Percentiles rank a stretch among this genome's conserved stretches.
phyloP scores from a whole-genome alignment of 1,140 invertebrate species.

The Daktulosphaira vitifoliae region DNA sequence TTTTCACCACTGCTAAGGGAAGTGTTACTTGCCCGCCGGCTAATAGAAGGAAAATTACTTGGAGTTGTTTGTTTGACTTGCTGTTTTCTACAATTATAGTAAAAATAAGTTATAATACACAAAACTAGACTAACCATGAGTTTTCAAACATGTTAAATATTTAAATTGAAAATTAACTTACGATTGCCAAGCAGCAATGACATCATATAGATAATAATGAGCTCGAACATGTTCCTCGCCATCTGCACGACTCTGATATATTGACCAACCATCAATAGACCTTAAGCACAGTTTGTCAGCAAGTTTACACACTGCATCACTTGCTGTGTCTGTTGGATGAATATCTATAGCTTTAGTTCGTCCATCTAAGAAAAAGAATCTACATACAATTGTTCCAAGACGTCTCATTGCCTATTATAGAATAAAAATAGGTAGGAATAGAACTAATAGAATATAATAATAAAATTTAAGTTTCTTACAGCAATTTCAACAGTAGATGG shows the following conservation, averaged over 20 bases:
- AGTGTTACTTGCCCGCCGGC: constrained; percentile 48
- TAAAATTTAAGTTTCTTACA: constrained; percentile 48
- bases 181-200: constrained; percentile 88
- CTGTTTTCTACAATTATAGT: constrained; percentile 48
- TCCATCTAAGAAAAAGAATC: constrained; percentile 92
- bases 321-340: constrained; percentile 86
- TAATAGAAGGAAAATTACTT: constrained; percentile 48
- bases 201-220: constrained; percentile 87
- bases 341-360: constrained; percentile 91
- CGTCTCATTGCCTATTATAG: constrained; percentile 70
- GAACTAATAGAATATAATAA: constrained; percentile 14
- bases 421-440: too few relatives aligned
- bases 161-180: constrained; percentile 47
- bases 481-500: constrained; percentile 89
- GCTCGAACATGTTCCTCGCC: constrained; percentile 85
- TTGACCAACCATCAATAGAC: constrained; percentile 84
- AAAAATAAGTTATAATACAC: neutral
- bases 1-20: constrained; percentile 74
- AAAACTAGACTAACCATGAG: neutral
- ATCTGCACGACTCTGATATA: constrained; percentile 77
- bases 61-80: constrained; percentile 47
- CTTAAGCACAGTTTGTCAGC: constrained; percentile 79
- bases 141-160: neutral
- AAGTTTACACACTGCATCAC: constrained; percentile 77
- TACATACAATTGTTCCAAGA: constrained; percentile 83